Conservation (phyloP, 2,113 vertebrate genomes). For the Ictidomys tridecemlineatus region DNA sequence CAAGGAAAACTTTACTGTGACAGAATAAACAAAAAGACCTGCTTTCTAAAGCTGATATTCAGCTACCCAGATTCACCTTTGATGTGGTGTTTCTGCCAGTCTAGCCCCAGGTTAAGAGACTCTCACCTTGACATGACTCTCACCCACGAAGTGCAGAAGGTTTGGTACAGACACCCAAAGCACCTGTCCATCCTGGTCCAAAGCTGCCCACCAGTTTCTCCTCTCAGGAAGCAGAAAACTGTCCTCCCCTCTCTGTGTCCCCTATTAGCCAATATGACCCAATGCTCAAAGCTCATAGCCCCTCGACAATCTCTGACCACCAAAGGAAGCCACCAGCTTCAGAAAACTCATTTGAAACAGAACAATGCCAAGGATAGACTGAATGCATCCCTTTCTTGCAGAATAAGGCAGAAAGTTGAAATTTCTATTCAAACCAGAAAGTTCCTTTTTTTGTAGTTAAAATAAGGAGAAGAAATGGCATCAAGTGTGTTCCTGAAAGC, state of each 20-base stretch:
- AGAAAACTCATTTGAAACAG: slow-evolving; percentile 34
- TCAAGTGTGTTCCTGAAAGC: neutral
- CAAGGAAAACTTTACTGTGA: neutral
- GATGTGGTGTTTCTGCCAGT: neutral
- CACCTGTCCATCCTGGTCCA: neutral
- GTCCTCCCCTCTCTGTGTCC: neutral
- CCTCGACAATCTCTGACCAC: neutral
- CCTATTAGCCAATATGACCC: neutral
- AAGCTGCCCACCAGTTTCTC: neutral
- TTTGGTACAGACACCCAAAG: neutral
- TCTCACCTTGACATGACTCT: neutral
- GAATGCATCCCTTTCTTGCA: slow-evolving; percentile 24
- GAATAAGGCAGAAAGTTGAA: slow-evolving; percentile 39
- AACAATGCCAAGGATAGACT: neutral
- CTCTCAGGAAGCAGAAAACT: neutral
- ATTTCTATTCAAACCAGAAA: slow-evolving; percentile 40
- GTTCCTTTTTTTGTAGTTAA: slow-evolving; percentile 38
- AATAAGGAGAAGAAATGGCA: slow-evolving; percentile 38
- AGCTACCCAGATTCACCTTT: neutral
- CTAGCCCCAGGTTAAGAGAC: neutral
- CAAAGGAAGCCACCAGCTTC: slow-evolving; percentile 17
- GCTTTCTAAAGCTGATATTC: neutral
- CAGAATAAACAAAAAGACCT: neutral
- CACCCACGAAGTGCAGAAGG: neutral
- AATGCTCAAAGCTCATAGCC: neutral